These are phyloP conservation scores for Athene noctua DNA, from an alignment of 2,113 vertebrate genomes.

Conservation along the genomic window DNA sequence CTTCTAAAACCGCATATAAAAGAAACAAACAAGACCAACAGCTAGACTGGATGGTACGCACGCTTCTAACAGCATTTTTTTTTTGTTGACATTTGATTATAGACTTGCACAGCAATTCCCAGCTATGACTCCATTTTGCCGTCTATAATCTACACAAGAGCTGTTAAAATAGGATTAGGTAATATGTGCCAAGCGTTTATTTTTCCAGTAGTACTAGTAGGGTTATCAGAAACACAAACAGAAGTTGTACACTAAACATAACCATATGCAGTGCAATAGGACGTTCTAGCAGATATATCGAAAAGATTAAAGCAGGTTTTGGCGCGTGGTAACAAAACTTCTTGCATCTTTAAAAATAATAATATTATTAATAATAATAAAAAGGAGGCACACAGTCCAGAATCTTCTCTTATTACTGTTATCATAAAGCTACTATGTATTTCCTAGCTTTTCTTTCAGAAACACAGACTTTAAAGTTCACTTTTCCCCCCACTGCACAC, in stretches of 20 bases:
- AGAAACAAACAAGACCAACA: not conserved
- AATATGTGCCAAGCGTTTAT: not conserved
- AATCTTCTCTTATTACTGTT: not conserved
- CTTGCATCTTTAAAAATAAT: not conserved
- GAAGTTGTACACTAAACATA: not conserved
- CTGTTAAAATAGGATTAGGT: not conserved
- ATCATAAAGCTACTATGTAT: not conserved
- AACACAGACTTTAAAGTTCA: not conserved
- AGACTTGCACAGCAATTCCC: not conserved
- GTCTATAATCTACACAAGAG: not conserved
- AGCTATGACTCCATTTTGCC: not conserved
- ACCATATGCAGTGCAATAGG: not conserved
- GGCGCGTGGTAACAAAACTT: fast-evolving
- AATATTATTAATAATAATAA: not conserved
- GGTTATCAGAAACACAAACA: not conserved
- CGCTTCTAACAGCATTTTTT: not conserved
- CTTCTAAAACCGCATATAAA: not conserved
- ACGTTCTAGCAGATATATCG: not conserved
- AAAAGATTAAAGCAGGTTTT: not conserved
- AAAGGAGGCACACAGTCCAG: not conserved
- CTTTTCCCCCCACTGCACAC: not conserved
- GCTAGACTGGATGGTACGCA: fast-evolving
- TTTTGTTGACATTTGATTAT: not conserved
- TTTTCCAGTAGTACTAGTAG: not conserved
- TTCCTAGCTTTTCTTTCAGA: not conserved